phyloP scores from a whole-genome alignment of 2,888 invertebrate species.

The Ommatoiulus sabulosus region DNA sequence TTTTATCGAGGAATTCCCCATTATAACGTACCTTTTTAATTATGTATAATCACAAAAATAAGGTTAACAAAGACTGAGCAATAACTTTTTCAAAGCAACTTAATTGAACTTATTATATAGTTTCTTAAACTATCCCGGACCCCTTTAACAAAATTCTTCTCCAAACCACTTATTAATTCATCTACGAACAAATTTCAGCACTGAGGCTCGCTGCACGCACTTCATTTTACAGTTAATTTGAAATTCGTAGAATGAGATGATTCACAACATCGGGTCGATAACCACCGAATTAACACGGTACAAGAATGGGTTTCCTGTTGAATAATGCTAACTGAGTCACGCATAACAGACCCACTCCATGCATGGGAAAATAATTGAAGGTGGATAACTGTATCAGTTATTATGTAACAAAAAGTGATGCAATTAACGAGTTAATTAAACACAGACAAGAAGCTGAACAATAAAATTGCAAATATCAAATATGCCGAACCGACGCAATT shows the following conservation, averaged over 20 bases:
- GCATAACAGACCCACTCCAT: background rate
- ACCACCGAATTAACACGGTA: slow-evolving; percentile 8
- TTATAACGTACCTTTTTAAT: too few species aligned
- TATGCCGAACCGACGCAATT: too few species aligned
- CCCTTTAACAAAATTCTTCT: too few species aligned
- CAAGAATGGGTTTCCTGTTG: slow-evolving; percentile 41
- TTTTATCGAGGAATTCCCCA: too few species aligned
- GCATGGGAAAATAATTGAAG: background rate
- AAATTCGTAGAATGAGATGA: slow-evolving; percentile 8
- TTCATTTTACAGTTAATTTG: background rate
- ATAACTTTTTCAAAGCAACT: too few species aligned
- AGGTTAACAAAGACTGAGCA: too few species aligned
- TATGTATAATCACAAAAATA: too few species aligned
- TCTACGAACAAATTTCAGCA: background rate
- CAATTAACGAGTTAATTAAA: background rate
- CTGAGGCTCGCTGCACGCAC: background rate
- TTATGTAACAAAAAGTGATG: background rate
- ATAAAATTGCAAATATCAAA: background rate
- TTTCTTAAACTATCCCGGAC: too few species aligned
- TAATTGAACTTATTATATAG: too few species aligned
- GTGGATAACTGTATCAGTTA: background rate
- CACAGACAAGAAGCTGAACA: background rate
- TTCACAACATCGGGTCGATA: background rate
- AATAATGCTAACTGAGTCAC: slow-evolving; percentile 15
- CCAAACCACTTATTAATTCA: background rate